A percentile compares a stretch with the other conserved stretches of the same genome.
Conservation (phyloP, 1,140 invertebrate genomes). For the Bombyx mori region DNA sequence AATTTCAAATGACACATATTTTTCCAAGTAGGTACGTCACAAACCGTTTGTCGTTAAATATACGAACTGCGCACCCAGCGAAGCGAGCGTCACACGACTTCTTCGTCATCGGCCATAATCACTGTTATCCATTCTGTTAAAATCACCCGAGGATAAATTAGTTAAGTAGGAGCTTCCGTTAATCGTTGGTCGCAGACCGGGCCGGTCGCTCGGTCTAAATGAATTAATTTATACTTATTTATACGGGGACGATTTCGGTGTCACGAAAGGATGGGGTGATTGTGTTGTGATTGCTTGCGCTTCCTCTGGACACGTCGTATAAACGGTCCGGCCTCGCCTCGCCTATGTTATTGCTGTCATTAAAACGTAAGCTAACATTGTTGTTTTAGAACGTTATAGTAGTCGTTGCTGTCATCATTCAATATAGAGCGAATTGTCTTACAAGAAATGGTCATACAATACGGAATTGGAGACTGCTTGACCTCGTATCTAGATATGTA, state of each 20-base stretch:
- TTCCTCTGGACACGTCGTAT: conserved; percentile 63
- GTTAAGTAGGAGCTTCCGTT: conserved; percentile 73
- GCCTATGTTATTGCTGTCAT: conserved; percentile 14
- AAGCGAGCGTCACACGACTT: conserved; percentile 41
- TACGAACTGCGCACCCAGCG: conserved; percentile 12
- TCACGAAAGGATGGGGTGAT: conserved; percentile 67
- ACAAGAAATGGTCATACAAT: no score
- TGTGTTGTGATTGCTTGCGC: conserved; percentile 65
- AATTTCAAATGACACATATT: no score
- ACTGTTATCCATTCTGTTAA: conserved; percentile 72
- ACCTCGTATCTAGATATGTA: no score
- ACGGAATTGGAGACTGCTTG: no score
- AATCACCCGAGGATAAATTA: conserved; percentile 72
- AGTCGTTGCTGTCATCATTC: no score
- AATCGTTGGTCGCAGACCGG: conserved; percentile 65
- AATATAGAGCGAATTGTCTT: no score
- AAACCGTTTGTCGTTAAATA: conserved; percentile 6
- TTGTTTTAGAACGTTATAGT: no score
- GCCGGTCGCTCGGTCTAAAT: conserved; percentile 63
- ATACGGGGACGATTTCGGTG: conserved; percentile 68
- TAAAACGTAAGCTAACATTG: conserved; percentile 21
- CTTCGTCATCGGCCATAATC: conserved; percentile 58
- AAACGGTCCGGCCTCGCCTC: conserved; percentile 36
- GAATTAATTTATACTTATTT: conserved; percentile 70
- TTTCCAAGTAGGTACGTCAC: no score